Conservation (phyloP, 1,140 invertebrate species). For the Tetramorium simillimum region DNA sequence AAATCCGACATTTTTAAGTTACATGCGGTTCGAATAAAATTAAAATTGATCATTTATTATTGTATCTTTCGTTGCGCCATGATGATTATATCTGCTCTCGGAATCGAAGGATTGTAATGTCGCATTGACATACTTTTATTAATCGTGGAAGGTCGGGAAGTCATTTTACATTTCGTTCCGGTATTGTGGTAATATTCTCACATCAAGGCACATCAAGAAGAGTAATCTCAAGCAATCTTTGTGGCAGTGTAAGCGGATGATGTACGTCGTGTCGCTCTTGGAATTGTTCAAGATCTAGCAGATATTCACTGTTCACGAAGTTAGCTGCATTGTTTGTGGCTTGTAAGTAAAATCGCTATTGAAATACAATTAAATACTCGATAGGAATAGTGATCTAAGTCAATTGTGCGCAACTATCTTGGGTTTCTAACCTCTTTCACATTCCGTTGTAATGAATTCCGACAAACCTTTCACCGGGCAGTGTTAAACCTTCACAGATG, state of each 20-base stretch:
- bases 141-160: too few relatives aligned
- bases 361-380: not conserved
- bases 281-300: not conserved
- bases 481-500: not conserved
- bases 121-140: not conserved
- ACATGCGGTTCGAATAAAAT: not conserved
- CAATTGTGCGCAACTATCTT: not conserved
- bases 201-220: not conserved
- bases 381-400: not conserved
- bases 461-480: not conserved
- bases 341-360: constrained; percentile 3
- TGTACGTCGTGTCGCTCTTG: not conserved
- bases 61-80: not conserved
- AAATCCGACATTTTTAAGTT: constrained; percentile 21
- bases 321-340: not conserved
- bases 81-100: not conserved
- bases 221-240: constrained; percentile 37
- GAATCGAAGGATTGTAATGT: not conserved
- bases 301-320: not conserved
- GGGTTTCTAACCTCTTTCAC: constrained; percentile 18
- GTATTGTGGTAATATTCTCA: constrained; percentile 21
- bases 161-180: constrained; percentile 6
- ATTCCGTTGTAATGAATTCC: not conserved
- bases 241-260: constrained; percentile 12
- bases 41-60: not conserved